phyloP scores from a whole-genome alignment of 2,113 vertebrate species.

The Phaethornis superciliosus region DNA sequence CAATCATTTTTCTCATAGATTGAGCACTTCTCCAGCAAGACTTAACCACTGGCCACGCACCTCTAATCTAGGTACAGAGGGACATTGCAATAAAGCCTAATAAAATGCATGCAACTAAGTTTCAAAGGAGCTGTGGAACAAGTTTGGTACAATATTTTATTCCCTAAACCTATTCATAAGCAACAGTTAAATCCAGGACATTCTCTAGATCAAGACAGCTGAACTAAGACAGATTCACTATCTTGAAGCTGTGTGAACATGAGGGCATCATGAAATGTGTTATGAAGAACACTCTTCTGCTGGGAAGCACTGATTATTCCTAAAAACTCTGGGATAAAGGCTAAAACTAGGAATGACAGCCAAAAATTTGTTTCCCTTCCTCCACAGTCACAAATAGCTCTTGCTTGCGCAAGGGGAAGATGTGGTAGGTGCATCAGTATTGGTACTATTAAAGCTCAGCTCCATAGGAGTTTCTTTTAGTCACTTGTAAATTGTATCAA shows the following conservation, averaged over 20 bases:
- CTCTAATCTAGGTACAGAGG: neutral
- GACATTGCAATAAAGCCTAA: neutral
- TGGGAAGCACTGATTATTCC: neutral
- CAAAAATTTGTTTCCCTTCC: neutral
- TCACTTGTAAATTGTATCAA: neutral
- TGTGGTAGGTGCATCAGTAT: fast-evolving
- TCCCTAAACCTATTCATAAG: neutral
- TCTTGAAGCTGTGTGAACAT: fast-evolving
- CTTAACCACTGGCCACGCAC: neutral
- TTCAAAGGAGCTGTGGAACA: neutral
- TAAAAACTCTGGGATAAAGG: neutral
- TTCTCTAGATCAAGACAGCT: neutral
- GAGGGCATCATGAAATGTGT: fast-evolving
- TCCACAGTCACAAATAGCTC: neutral
- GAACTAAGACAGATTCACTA: neutral
- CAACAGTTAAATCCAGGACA: neutral
- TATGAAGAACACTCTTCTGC: neutral
- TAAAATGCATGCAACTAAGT: neutral
- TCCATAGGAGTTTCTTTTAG: neutral
- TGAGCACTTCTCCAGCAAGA: neutral
- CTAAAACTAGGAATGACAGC: neutral
- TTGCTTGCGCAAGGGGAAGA: neutral
- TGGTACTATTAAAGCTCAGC: neutral
- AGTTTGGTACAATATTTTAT: neutral
- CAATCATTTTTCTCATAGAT: conserved; percentile 30